phyloP scores from a whole-genome alignment of 2,113 vertebrate genomes.

The Chroicocephalus ridibundus region DNA sequence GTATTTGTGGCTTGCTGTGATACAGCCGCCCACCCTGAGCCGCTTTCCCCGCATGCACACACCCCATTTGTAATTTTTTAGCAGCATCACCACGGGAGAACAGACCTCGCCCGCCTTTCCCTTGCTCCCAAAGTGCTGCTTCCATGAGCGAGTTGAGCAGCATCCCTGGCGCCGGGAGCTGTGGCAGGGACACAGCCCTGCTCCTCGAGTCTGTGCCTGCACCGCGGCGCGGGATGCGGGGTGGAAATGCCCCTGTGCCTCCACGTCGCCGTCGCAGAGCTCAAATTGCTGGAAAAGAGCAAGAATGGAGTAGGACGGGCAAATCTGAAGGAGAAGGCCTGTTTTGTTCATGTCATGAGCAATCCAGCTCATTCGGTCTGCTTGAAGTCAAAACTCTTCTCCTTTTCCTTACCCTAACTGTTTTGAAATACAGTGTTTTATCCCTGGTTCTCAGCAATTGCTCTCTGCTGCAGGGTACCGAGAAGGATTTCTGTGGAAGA shows the following conservation, averaged over 20 bases:
- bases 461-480: conserved; percentile 82
- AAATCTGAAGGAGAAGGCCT: background rate
- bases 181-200: background rate
- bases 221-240: fast-evolving
- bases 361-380: background rate
- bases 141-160: background rate
- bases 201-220: background rate
- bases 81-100: too few species aligned
- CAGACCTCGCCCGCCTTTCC: background rate
- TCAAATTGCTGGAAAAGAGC: background rate
- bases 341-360: background rate
- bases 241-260: background rate
- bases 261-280: fast-evolving
- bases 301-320: background rate
- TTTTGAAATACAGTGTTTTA: background rate
- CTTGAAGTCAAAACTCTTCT: background rate
- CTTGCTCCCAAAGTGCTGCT: background rate
- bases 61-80: background rate
- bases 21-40: too few species aligned
- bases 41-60: background rate
- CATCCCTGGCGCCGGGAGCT: background rate
- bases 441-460: background rate
- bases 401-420: background rate
- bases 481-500: conserved; percentile 96
- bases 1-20: background rate